Evolutionary conservation across 2,888 invertebrate species (phyloP).

Genomic region (Folsomia manolachei): DNA sequence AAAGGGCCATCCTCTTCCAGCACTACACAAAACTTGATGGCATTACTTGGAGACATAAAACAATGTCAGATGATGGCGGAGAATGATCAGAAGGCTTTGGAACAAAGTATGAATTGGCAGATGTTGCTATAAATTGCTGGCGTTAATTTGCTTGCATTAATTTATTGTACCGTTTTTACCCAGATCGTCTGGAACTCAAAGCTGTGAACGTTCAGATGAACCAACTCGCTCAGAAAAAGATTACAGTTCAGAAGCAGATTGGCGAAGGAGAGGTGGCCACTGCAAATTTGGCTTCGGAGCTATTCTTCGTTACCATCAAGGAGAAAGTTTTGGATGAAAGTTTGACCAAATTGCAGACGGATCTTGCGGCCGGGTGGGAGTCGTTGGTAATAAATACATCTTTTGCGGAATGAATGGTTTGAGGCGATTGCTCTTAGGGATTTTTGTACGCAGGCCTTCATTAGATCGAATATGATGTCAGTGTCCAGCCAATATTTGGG

Average conservation of each 20-base stretch:
- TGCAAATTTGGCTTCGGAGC: not conserved
- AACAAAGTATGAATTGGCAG: constrained; percentile 8
- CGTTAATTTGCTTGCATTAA: no score
- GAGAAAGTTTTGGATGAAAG: constrained; percentile 4
- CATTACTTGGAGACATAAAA: not conserved
- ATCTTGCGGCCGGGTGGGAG: not conserved
- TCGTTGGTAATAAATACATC: no score
- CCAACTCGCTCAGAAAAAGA: not conserved
- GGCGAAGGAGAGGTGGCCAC: not conserved
- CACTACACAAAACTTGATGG: not conserved
- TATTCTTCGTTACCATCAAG: not conserved
- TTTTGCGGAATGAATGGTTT: no score
- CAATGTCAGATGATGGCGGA: not conserved
- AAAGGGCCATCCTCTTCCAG: not conserved
- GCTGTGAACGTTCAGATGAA: not conserved
- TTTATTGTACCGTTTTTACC: not conserved
- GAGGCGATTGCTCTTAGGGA: no score
- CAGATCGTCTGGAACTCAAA: not conserved
- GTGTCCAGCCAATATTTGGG: constrained; percentile 1
- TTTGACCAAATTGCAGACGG: not conserved
- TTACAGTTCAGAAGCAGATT: not conserved
- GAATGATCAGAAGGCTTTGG: constrained; percentile 1
- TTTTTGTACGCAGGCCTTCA: not conserved
- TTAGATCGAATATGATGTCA: not conserved
- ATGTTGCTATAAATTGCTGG: no score